Base-by-base conservation (phyloP, 2,113 vertebrate genomes). In the Callionymus lyra region DNA sequence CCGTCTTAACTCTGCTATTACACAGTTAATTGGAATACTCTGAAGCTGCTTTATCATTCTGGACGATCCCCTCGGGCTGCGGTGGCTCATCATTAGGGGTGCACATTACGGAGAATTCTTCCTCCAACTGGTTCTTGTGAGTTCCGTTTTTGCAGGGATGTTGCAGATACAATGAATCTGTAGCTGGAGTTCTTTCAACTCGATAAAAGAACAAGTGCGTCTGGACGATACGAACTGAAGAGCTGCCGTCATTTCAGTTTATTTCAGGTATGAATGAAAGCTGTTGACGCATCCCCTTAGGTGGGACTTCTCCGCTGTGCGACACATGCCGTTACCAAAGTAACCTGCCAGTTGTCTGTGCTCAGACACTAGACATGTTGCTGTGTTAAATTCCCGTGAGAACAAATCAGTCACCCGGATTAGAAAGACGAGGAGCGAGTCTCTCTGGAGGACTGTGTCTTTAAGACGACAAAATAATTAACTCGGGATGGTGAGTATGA, bases 281-380 rank as follows among this genome's bases (percentile, higher is more conserved):
- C 56, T 65, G 61, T 70, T 78, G 56, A 68, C 16, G 52, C 54
- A 41, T 70, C 56, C 44, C 41, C 40, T 70, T 63, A 27, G 40
- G 51, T 6, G 1, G 40, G 69, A 68, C 66, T 64, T 47, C 68
- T 67, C 44, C 62, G 31, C 53, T 33, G 47, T 45, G 62, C 42
- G 15, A 67, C 73, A 67, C 53, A 51, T 77, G 76, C 56, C 3
- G 60, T 82, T 63, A 51, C 77, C 77, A 81, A 81, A 59, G 80
- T 74, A 79, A 82, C 77, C 38, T 45, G 47, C 59, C 32, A 56
- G 41, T 68, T 58, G 68, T 59, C 67, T 59, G 45, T 47, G 46
- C 64, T 46, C 10, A 56, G 56, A 68, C 50, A 32, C 44, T 12
- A 56, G 56, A 68, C 50, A 32, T 62, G 53, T 70, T 42, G 40